A percentile compares a stretch with the other conserved stretches of the same genome.
phyloP scores from a whole-genome alignment of 2,113 vertebrate genomes.

The Regulus satrapa region DNA sequence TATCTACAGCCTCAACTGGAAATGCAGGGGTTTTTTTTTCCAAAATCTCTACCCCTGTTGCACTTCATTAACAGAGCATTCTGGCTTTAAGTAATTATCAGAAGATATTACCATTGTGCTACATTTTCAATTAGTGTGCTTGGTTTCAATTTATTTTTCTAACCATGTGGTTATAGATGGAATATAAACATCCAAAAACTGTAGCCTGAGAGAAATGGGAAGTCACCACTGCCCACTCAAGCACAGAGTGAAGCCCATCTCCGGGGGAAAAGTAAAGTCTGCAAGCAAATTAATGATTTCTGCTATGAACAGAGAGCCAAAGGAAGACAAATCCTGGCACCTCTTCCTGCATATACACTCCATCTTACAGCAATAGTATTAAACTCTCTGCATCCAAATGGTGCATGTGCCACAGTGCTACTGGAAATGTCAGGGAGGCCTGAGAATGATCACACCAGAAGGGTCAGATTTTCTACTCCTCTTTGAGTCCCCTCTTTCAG shows the following conservation, averaged over 20 bases:
- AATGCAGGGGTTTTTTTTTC: background rate
- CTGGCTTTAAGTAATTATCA: background rate
- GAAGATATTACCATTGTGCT: background rate
- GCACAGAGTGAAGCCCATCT: background rate
- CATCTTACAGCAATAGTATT: rapidly evolving
- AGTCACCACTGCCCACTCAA: background rate
- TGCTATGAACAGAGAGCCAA: background rate
- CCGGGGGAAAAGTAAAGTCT: background rate
- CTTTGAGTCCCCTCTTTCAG: rapidly evolving
- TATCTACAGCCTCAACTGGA: background rate
- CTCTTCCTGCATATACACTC: background rate
- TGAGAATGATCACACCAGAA: background rate
- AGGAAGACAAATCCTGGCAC: background rate
- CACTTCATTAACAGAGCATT: background rate
- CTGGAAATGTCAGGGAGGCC: background rate
- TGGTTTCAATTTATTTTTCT: background rate
- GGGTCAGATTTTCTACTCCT: background rate
- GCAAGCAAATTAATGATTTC: background rate
- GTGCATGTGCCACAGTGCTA: rapidly evolving
- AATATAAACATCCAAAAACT: background rate
- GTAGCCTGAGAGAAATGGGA: background rate
- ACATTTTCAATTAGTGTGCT: background rate
- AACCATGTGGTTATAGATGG: background rate
- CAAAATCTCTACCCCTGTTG: background rate
- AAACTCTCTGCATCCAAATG: background rate